Conservation (phyloP, 2,797 vertebrate species). For the Pangasius sanitwongsei region DNA sequence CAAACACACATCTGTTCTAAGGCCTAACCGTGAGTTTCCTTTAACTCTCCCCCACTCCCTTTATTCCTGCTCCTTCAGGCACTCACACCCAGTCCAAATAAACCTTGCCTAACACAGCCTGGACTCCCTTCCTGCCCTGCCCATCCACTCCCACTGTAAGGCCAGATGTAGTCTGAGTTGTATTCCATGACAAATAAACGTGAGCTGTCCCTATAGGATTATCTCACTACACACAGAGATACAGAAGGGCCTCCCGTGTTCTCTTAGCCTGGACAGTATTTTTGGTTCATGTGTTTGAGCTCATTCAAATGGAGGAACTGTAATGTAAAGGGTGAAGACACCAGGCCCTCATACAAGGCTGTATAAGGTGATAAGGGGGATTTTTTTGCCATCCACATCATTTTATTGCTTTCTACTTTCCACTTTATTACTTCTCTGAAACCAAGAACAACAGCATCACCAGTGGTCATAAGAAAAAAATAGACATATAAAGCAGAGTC, state of each 20-base stretch:
- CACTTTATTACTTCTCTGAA: too few relatives aligned
- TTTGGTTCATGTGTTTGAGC: not conserved
- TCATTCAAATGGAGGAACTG: not conserved
- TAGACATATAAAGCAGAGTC: not conserved
- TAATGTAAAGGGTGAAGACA: not conserved
- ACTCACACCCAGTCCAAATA: conserved; percentile 54
- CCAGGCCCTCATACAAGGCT: not conserved
- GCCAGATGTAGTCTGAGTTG: conserved; percentile 43
- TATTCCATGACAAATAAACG: conserved; percentile 51
- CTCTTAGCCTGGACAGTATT: too few relatives aligned
- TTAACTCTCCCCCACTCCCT: conserved; percentile 31
- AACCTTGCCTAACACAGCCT: conserved; percentile 45
- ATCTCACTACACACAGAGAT: conserved; percentile 19
- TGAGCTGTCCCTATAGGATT: conserved; percentile 23
- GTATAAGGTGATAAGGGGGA: not conserved
- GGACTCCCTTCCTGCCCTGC: conserved; percentile 49
- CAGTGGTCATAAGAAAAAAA: not conserved
- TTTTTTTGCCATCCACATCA: not conserved
- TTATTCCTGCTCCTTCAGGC: conserved; percentile 31
- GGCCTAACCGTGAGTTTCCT: not conserved
- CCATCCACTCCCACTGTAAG: conserved; percentile 30
- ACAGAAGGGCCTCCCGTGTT: conserved; percentile 7
- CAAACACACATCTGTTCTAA: conserved; percentile 41
- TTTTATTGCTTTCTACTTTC: too few relatives aligned
- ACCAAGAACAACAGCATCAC: not conserved